These are phyloP conservation scores for Amyelois transitella DNA, from an alignment of 1,140 invertebrate species.

Conservation along the genomic window DNA sequence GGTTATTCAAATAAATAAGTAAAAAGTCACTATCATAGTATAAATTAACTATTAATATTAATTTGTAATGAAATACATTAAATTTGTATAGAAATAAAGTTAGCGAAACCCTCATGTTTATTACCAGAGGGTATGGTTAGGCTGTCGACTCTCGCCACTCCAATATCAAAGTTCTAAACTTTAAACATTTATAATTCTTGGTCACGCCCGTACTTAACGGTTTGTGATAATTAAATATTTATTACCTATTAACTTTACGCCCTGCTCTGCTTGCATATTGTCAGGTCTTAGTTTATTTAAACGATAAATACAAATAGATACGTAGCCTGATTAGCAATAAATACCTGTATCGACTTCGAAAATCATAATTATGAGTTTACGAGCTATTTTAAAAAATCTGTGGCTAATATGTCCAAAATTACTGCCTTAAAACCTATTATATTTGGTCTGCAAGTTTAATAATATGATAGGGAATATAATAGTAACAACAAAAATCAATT, in stretches of 20 bases:
- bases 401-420: constrained; percentile 5
- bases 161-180: not conserved
- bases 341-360: no score
- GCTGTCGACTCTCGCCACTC: not conserved
- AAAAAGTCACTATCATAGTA: no score
- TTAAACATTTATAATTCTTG: not conserved
- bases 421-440: no score
- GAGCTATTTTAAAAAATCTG: no score
- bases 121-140: not conserved
- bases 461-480: no score
- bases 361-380: no score
- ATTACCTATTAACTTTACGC: not conserved
- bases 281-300: not conserved
- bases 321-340: not conserved
- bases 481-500: no score
- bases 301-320: not conserved
- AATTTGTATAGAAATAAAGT: no score
- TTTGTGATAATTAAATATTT: not conserved
- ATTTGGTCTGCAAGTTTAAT: no score
- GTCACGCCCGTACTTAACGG: not conserved
- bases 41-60: no score
- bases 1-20: no score
- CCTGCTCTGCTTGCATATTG: not conserved
- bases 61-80: no score
- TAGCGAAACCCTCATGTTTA: not conserved